Base-by-base conservation (phyloP, 2,888 invertebrate genomes). In the Lissonota sp. region DNA sequence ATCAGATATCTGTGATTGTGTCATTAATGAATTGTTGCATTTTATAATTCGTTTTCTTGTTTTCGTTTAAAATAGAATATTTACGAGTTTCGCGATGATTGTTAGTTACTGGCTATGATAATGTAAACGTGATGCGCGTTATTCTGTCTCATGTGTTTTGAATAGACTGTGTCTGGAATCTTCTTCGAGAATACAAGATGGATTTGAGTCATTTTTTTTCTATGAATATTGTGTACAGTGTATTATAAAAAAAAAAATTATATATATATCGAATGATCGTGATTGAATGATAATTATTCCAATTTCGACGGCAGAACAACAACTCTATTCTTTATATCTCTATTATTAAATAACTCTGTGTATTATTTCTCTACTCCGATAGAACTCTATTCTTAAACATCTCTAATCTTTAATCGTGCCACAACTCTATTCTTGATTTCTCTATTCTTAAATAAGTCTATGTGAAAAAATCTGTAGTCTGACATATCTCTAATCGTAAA, bases 181-280 rank as follows among this genome's bases (percentile, higher is more conserved):
- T 71, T 10, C n/a, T 40, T 74, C 40, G 44, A 14, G 5, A n/a
- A 72, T 57, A 14, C 3, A 26, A 44, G 40, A 4, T 42, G 42
- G 14, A 53, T n/a, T 53, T 40, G 58, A 37, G 14, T 66, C 10
- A 67, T 70, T 79, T 26, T 26, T 26, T 26, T 71, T 72, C 55
- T 79, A 67, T 55, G 55, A 64, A 74, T 58, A 51, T 44, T 42
- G 53, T 80, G 80, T 80, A 80, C 76, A 80, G 80, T 80, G 80
- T 80, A 80, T 72, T 42, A 80, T 80, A 75, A 66, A 42, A 44
- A 79, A 46, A 16, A 10, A 49, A 39, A 14, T 16, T 14, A 44
- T 62, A 62, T 64, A 49, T n/a, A 63, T 39, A 72, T 57, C 4
- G 57, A 62, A 71, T 62, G 49, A 62, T 46, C 44, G 55, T 44